phyloP scores from a whole-genome alignment of 2,113 vertebrate species.

The Macquaria australasica region DNA sequence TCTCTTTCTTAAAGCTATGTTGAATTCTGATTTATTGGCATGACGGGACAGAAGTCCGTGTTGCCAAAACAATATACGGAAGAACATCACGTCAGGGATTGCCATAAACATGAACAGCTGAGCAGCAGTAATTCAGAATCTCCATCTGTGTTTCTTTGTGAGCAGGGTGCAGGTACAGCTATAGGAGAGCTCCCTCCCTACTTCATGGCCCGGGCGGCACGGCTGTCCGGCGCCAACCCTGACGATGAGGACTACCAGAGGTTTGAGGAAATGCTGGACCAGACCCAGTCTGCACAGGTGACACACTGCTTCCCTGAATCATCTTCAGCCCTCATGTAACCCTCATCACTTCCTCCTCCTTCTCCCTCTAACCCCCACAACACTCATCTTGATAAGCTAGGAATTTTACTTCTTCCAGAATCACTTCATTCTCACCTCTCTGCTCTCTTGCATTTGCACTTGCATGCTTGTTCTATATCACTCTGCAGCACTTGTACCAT shows the following conservation, averaged over 20 bases:
- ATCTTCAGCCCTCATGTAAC: background rate
- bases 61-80: conserved; percentile 28
- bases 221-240: conserved; percentile 88
- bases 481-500: background rate
- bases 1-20: conserved; percentile 5
- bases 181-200: conserved; percentile 89
- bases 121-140: conserved; percentile 16
- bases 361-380: background rate
- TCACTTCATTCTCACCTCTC: background rate
- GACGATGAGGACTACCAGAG: conserved; percentile 91
- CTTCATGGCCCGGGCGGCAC: conserved; percentile 90
- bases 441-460: background rate
- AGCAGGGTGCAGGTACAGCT: conserved; percentile 63
- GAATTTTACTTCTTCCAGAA: background rate
- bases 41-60: conserved; percentile 3
- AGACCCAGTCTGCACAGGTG: conserved; percentile 88
- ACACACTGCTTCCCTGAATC: conserved; percentile 29
- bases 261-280: conserved; percentile 92
- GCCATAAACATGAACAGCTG: conserved; percentile 14
- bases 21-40: background rate
- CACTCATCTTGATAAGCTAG: background rate
- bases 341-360: background rate
- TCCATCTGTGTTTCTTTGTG: conserved; percentile 24
- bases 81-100: background rate
- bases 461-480: background rate